phyloP scores from a whole-genome alignment of 2,888 invertebrate genomes.

The Chrysina gloriosa region DNA sequence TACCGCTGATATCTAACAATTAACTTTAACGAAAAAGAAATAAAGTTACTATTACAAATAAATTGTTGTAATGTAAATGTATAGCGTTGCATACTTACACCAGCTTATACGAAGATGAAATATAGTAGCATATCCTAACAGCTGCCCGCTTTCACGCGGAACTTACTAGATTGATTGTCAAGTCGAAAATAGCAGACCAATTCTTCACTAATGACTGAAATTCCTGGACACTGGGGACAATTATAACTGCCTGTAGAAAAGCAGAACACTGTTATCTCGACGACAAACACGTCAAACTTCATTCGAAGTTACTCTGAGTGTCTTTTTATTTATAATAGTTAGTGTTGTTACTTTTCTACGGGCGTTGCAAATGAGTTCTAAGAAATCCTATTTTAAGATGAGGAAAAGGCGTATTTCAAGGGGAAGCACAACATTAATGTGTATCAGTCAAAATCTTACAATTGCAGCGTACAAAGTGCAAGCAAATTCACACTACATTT shows the following conservation, averaged over 20 bases:
- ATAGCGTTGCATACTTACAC: too few relatives aligned
- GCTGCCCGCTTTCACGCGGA: constrained; percentile 2
- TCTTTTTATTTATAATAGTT: background rate
- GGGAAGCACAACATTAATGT: too few relatives aligned
- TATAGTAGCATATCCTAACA: too few relatives aligned
- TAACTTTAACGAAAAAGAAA: too few relatives aligned
- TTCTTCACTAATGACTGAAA: constrained; percentile 18
- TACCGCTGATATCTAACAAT: background rate
- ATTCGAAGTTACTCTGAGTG: background rate
- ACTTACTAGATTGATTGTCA: constrained; percentile 21
- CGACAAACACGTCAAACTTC: constrained; percentile 27
- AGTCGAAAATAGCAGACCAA: constrained; percentile 11
- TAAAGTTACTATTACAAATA: too few relatives aligned
- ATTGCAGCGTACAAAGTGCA: too few relatives aligned
- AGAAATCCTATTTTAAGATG: background rate
- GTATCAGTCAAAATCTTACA: too few relatives aligned
- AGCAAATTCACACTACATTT: too few relatives aligned
- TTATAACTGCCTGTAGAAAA: constrained; percentile 9
- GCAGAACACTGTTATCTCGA: background rate
- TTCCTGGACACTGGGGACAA: constrained; percentile 17
- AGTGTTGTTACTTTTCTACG: background rate
- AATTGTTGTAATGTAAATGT: too few relatives aligned
- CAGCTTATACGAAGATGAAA: too few relatives aligned
- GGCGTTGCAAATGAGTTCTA: background rate
- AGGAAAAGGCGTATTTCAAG: background rate